A percentile compares a stretch with the other conserved stretches of the same genome.
Conservation (phyloP, 2,888 invertebrate species). For the Actias luna region DNA sequence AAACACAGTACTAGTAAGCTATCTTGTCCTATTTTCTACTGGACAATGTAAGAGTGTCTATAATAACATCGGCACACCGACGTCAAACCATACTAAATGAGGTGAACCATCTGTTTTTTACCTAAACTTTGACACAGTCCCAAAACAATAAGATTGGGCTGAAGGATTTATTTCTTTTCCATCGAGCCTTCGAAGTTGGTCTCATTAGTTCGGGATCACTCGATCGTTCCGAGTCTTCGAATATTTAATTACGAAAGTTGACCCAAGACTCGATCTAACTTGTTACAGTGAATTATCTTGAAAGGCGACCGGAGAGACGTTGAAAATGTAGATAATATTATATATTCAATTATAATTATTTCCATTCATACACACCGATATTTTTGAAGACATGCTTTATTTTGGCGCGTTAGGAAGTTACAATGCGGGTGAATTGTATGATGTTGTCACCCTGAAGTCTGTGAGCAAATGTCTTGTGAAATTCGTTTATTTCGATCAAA, state of each 20-base stretch:
- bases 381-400: no score
- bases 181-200: not conserved
- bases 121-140: not conserved
- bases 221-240: constrained; percentile 24
- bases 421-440: no score
- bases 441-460: no score
- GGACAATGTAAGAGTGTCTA: no score
- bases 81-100: not conserved
- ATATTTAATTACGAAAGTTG: constrained; percentile 41
- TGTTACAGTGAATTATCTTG: constrained; percentile 7
- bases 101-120: not conserved
- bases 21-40: no score
- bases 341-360: not conserved
- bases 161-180: constrained; percentile 8
- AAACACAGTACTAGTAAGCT: no score
- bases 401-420: no score
- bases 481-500: no score
- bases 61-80: no score
- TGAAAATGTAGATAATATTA: not conserved
- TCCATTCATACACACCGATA: no score
- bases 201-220: constrained; percentile 18
- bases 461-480: no score
- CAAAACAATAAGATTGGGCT: not conserved
- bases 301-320: not conserved
- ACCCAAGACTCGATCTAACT: constrained; percentile 13